Percentiles rank a stretch among this genome's conserved stretches.
Conservation (phyloP, 2,888 invertebrate genomes). For the Rhimphoctona megacephalus region DNA sequence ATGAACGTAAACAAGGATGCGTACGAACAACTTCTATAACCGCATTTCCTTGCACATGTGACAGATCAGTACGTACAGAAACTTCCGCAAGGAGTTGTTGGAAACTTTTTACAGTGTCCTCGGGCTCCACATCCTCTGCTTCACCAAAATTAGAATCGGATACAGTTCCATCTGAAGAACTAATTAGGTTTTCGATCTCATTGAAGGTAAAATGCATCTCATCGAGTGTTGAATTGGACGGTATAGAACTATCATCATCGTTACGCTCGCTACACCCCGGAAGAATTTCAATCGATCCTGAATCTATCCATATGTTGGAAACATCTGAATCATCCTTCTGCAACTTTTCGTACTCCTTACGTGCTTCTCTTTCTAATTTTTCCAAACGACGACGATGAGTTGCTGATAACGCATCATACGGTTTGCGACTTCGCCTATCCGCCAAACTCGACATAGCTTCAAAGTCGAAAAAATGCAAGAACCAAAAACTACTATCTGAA, state of each 20-base stretch:
- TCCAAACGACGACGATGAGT: neutral
- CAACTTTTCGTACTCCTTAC: too few species aligned
- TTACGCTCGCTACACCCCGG: too few species aligned
- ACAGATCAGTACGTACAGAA: neutral
- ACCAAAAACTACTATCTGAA: too few species aligned
- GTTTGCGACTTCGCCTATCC: conserved; percentile 3
- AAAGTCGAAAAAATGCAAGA: too few species aligned
- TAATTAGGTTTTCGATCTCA: too few species aligned
- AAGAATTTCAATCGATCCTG: too few species aligned
- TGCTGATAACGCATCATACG: neutral
- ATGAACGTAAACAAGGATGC: neutral
- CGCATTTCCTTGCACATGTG: neutral
- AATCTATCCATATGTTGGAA: too few species aligned
- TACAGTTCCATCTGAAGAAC: neutral
- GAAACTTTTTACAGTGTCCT: neutral
- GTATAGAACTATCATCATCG: too few species aligned
- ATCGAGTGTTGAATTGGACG: too few species aligned
- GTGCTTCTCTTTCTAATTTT: neutral
- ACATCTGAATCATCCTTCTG: neutral
- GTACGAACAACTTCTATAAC: neutral
- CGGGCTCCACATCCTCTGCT: neutral
- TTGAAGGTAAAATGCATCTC: too few species aligned
- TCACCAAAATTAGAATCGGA: neutral
- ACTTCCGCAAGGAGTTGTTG: neutral
- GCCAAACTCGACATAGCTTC: neutral